Conservation (phyloP, 2,797 vertebrate species). For the Gymnoscopelus microlampas region DNA sequence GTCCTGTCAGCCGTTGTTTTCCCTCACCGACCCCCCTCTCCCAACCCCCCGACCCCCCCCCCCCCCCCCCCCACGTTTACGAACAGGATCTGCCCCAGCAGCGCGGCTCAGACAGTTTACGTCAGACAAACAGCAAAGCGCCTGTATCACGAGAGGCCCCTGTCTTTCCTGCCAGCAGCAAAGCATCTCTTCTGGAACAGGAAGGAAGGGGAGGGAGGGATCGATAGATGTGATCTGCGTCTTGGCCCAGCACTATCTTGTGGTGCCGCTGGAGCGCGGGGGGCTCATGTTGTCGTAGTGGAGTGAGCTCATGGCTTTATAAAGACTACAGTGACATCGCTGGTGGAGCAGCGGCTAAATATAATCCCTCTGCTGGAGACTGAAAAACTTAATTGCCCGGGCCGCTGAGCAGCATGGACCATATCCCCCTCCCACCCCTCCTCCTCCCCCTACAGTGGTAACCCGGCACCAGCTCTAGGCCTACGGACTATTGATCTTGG, state of each 20-base stretch:
- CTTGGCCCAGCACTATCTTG: constrained; percentile 69
- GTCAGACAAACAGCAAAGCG: constrained; percentile 70
- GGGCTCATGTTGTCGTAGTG: constrained; percentile 81
- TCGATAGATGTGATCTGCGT: constrained; percentile 86
- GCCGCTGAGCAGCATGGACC: constrained; percentile 57
- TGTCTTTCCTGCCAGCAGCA: constrained; percentile 70
- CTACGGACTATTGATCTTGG: constrained; percentile 77
- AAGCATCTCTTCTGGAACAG: constrained; percentile 65
- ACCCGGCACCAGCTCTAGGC: constrained; percentile 75
- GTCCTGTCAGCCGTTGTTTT: constrained; percentile 25
- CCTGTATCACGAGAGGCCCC: constrained; percentile 64
- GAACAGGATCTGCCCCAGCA: constrained; percentile 71
- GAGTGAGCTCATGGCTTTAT: constrained; percentile 85
- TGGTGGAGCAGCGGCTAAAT: constrained; percentile 79
- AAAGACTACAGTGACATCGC: constrained; percentile 80
- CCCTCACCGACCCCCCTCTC: constrained; percentile 38
- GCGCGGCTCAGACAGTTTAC: constrained; percentile 75
- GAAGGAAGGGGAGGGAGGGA: constrained; percentile 71
- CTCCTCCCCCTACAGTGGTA: constrained; percentile 56
- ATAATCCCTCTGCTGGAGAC: constrained; percentile 82
- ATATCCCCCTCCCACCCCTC: too few relatives aligned
- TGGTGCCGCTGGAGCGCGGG: constrained; percentile 65
- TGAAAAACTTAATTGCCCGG: constrained; percentile 79
- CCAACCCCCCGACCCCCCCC: background rate
- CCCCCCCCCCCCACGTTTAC: constrained; percentile 53